A percentile compares a stretch with the other conserved stretches of the same genome.
These are phyloP conservation scores for Ramphastos sulfuratus DNA, from an alignment of 2,113 vertebrate genomes.

Conservation along the genomic window DNA sequence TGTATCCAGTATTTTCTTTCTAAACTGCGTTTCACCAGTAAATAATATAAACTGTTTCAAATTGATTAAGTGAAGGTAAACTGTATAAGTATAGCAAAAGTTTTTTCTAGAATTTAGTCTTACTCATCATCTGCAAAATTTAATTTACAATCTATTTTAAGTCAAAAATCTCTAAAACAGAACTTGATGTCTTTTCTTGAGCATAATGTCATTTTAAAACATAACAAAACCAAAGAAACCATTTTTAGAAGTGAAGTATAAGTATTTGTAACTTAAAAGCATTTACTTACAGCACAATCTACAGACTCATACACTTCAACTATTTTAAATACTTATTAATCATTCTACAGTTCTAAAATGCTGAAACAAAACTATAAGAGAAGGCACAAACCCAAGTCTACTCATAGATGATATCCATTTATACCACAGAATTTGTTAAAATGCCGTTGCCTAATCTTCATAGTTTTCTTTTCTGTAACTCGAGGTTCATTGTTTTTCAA, in stretches of 20 bases:
- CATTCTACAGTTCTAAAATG: neutral
- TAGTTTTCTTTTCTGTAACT: neutral
- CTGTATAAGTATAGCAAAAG: neutral
- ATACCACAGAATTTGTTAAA: neutral
- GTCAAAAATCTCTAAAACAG: neutral
- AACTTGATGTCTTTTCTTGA: neutral
- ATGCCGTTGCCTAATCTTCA: neutral
- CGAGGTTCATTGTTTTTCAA: neutral
- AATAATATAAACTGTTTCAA: neutral
- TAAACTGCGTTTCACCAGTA: neutral
- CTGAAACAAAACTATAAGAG: neutral
- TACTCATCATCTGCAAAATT: neutral
- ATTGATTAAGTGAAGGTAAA: slow-evolving; percentile 14
- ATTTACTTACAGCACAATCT: neutral
- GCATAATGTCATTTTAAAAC: neutral
- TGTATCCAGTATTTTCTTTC: neutral
- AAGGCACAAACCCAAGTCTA: neutral
- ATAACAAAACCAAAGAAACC: neutral
- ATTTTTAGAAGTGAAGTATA: neutral
- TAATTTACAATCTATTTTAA: neutral
- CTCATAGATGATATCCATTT: neutral
- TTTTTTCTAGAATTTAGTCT: neutral
- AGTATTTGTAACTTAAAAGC: neutral
- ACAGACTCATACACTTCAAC: neutral
- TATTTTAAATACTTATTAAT: neutral